Base-by-base conservation (phyloP, 2,888 invertebrate genomes). In the Drosophila eohydei region DNA sequence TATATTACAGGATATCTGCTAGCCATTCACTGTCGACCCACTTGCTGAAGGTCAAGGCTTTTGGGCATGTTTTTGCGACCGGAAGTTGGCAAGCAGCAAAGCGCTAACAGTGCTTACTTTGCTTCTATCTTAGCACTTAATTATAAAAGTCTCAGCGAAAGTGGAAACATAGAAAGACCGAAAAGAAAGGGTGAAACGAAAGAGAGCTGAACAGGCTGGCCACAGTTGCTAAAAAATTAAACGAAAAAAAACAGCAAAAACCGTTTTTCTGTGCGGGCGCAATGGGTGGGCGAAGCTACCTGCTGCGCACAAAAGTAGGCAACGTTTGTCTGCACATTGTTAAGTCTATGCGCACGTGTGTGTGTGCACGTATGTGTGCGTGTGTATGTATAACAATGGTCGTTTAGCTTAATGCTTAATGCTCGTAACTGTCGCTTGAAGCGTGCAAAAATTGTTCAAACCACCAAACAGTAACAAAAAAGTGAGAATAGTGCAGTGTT, bases 41-140 rank as follows among this genome's bases (percentile, higher is more conserved):
- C 4, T 34, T n/a, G 54, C 26, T 59, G 51, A 75, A 81, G 80
- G 82, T 86, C 89, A 86, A 88, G 87, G 86, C 30, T 61, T 38
- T 32, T 7, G 11, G 61, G 52, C 48, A 11, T 44, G 58, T 30
- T 61, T 46, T 61, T 60, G 60, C 41, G 66, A 57, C 65, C 67
- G 65, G 67, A 65, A 68, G 74, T 59, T 51, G 44, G 56, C 56
- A 55, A 51, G 56, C 64, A 65, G 69, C 64, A 65, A 50, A 64
- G 71, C 57, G 52, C 62, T 43, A 67, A 68, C 68, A 66, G 61
- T 68, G 82, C 66, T 65, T 44, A 48, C 63, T 71, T 43, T 43
- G 14, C 60, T 41, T 59, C 60, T 74, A 71, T 78, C 79, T 67
- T 59, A 60, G 73, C 69, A 60, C 69, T 87, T 83, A 85, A 84